These are phyloP conservation scores for Trididemnum nubilum DNA, from an alignment of 23 tunicate species.

Conservation along the genomic window DNA sequence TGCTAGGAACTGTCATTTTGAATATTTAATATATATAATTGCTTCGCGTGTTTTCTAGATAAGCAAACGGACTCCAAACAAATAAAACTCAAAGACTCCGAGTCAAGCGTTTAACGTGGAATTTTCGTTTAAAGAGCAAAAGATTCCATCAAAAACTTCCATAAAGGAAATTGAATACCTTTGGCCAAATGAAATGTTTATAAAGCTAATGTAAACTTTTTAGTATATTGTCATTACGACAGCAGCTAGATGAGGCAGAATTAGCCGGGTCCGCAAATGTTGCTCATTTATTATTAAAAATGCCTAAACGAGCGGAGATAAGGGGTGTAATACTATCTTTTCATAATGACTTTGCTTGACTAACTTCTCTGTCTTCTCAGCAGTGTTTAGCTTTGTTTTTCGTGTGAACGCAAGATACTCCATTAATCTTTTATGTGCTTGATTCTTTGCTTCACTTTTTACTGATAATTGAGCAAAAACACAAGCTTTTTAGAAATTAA, in stretches of 20 bases:
- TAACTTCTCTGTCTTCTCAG: neutral
- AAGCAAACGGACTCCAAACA: too few species aligned
- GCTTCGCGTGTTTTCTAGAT: too few species aligned
- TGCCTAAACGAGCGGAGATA: neutral
- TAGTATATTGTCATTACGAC: neutral
- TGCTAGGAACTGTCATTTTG: too few species aligned
- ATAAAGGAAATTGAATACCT: neutral
- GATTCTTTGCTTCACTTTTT: neutral
- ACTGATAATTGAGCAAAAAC: neutral
- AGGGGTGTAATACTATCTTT: neutral
- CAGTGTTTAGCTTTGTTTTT: neutral
- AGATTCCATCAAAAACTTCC: neutral
- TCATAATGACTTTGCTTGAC: neutral
- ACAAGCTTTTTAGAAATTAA: neutral
- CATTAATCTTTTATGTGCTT: neutral
- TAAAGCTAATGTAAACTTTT: neutral
- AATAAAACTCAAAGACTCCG: neutral
- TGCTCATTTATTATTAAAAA: neutral
- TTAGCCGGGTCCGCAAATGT: neutral
- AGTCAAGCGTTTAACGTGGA: neutral
- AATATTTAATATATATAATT: too few species aligned
- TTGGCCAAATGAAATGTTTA: neutral
- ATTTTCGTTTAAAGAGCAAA: neutral
- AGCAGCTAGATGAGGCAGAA: slow-evolving; percentile 9
- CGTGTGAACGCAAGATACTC: neutral